phyloP scores from a whole-genome alignment of 2,888 invertebrate species.

The Anoplius nigerrimus region DNA sequence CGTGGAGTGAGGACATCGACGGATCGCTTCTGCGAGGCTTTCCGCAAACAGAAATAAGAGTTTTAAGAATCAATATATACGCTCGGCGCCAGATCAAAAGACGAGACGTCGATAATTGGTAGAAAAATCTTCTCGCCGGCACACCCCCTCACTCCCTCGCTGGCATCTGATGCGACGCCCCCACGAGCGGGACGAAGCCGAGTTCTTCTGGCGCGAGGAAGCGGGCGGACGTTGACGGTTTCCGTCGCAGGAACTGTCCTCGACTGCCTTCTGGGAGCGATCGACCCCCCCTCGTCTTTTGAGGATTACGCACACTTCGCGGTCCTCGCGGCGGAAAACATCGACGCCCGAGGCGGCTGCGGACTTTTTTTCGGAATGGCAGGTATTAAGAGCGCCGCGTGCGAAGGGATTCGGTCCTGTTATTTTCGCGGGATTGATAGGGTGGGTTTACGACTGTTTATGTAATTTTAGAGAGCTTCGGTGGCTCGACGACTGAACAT shows the following conservation, averaged over 20 bases:
- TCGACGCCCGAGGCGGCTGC: constrained; percentile 53
- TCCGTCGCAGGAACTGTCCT: constrained; percentile 15
- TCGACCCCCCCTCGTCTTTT: constrained; percentile 54
- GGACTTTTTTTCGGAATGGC: too few species aligned
- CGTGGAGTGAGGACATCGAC: background rate
- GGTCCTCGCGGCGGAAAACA: constrained; percentile 56
- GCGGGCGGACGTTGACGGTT: background rate
- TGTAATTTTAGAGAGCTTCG: too few species aligned
- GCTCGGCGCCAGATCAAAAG: constrained; percentile 68
- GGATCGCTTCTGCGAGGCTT: constrained; percentile 18
- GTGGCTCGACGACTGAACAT: too few species aligned
- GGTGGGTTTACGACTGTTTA: too few species aligned
- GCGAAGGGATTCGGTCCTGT: too few species aligned
- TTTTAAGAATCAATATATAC: constrained; percentile 70
- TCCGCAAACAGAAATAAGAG: constrained; percentile 65
- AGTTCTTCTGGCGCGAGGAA: too few species aligned
- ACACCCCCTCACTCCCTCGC: constrained; percentile 22
- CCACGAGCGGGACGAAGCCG: too few species aligned
- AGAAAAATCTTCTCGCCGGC: constrained; percentile 65
- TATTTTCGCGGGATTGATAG: too few species aligned
- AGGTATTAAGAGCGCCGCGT: too few species aligned
- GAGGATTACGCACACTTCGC: constrained; percentile 65
- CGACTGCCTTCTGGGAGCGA: too few species aligned
- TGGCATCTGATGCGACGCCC: too few species aligned
- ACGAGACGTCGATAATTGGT: constrained; percentile 72